Conservation (phyloP, 2,113 vertebrate genomes). For the Rhabdomys dilectus region DNA sequence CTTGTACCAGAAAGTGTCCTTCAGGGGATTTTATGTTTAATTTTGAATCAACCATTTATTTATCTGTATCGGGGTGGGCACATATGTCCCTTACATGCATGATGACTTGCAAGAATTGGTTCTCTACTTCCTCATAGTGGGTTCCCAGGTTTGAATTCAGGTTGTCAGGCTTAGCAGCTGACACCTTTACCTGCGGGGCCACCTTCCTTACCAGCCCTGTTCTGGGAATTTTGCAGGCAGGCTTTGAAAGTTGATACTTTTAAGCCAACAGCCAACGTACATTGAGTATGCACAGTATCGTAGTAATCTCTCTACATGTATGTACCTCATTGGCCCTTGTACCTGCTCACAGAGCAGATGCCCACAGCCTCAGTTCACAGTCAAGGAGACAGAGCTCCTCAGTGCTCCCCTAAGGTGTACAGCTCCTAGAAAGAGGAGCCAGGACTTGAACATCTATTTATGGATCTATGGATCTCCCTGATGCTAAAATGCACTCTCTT, state of each 20-base stretch:
- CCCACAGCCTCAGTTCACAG: background rate
- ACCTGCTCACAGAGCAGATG: background rate
- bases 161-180: background rate
- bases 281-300: background rate
- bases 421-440: background rate
- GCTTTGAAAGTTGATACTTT: constrained; percentile 5
- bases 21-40: constrained; percentile 9
- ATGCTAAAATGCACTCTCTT: background rate
- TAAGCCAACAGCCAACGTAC: background rate
- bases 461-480: background rate
- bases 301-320: accelerated
- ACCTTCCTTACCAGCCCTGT: too few species aligned
- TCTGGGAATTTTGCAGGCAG: background rate
- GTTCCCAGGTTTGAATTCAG: too few species aligned
- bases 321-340: background rate
- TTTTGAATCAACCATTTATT: background rate
- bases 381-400: background rate
- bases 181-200: background rate
- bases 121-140: background rate
- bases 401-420: background rate
- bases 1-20: constrained; percentile 55
- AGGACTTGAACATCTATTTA: background rate
- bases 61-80: too few species aligned
- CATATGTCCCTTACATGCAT: background rate
- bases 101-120: background rate